These are phyloP conservation scores for Leptinotarsa tumamoca DNA, from an alignment of 2,888 invertebrate species.

Conservation along the genomic window DNA sequence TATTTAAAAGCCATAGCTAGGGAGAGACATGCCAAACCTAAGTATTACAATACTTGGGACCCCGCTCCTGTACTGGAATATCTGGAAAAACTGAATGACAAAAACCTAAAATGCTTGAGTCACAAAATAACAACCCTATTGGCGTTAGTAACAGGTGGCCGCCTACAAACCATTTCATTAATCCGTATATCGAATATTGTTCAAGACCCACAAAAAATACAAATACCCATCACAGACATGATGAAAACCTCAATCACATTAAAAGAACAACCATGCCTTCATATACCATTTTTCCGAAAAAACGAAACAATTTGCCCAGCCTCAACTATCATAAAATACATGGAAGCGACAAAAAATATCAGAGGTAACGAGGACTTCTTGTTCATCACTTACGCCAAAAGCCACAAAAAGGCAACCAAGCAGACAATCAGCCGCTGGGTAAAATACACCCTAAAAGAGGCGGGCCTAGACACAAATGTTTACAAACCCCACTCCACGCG, in stretches of 20 bases:
- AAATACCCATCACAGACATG: not conserved
- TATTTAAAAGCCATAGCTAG: not conserved
- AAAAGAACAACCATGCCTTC: slow-evolving; percentile 27
- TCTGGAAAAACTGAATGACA: not conserved
- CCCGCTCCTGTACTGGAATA: not conserved
- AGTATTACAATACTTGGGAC: slow-evolving; percentile 9
- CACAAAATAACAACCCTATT: not conserved
- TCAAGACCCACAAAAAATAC: not conserved
- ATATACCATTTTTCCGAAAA: slow-evolving; percentile 40
- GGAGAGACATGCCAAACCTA: not conserved
- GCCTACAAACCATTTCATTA: slow-evolving; percentile 26
- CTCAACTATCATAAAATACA: slow-evolving; percentile 35
- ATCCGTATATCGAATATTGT: not conserved
- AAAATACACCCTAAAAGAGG: slow-evolving; percentile 33
- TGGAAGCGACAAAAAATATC: slow-evolving; percentile 26
- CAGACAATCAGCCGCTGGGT: slow-evolving; percentile 49
- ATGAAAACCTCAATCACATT: slow-evolving; percentile 15
- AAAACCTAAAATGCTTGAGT: not conserved
- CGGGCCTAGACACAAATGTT: slow-evolving; percentile 41
- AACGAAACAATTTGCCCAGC: slow-evolving; percentile 43
- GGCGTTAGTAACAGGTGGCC: not conserved
- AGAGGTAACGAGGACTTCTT: slow-evolving; percentile 21
- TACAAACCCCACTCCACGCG: slow-evolving; percentile 35
- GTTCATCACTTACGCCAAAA: slow-evolving; percentile 13
- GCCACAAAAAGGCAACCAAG: slow-evolving; percentile 16